Percentiles rank a stretch among this genome's conserved stretches.
Evolutionary conservation across 2,888 invertebrate genomes (phyloP).

Genomic region (Hyppa rectilinea): DNA sequence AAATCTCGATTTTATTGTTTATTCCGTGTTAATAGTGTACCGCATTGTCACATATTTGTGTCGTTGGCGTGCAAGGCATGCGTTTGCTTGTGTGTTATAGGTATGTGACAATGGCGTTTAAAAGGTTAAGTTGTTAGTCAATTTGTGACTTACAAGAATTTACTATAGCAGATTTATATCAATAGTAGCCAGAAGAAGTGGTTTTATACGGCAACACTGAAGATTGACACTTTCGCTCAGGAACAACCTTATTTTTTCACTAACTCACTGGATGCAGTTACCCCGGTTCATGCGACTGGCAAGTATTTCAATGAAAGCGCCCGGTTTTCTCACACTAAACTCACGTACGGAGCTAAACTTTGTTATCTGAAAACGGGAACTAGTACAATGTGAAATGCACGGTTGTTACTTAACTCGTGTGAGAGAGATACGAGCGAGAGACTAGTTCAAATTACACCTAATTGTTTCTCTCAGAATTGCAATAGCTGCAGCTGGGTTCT

Average conservation of each 20-base stretch:
- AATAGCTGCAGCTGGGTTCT: neutral
- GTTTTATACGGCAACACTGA: neutral
- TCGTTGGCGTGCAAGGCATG: too few species aligned
- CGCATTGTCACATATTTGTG: too few species aligned
- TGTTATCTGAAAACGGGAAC: neutral
- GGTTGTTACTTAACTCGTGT: slow-evolving; percentile 1
- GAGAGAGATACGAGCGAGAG: neutral
- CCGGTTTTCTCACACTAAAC: neutral
- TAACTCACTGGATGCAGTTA: neutral
- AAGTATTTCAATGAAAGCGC: neutral
- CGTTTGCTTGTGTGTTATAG: too few species aligned
- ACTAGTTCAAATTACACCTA: neutral
- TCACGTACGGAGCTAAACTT: neutral
- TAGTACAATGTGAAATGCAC: neutral
- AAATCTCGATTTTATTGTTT: too few species aligned
- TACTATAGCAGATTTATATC: too few species aligned
- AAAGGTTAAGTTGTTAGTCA: too few species aligned
- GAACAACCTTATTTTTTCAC: neutral
- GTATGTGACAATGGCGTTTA: too few species aligned
- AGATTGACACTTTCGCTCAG: neutral
- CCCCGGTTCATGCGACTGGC: neutral
- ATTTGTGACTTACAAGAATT: too few species aligned
- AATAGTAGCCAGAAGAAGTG: too few species aligned
- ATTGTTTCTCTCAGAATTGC: neutral
- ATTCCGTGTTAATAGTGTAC: too few species aligned